Evolutionary conservation across 2,888 invertebrate species (phyloP).

Genomic region (Callyntrura sp.): DNA sequence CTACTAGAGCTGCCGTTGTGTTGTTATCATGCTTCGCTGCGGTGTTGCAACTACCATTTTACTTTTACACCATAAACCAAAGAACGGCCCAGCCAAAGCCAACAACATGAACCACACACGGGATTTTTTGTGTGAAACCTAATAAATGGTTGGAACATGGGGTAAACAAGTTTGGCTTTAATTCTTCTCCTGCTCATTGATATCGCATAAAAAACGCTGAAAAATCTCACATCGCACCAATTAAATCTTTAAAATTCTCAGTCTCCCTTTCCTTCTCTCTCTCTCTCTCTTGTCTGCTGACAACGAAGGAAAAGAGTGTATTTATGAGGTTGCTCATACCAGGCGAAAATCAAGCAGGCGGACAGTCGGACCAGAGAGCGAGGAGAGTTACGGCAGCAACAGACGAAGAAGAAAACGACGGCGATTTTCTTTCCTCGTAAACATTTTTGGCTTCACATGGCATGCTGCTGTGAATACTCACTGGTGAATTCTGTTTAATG

Average conservation of each 20-base stretch:
- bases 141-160: too few species aligned
- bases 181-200: conserved; percentile 50
- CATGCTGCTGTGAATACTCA: conserved; percentile 56
- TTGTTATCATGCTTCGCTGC: conserved; percentile 14
- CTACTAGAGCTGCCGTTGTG: not conserved
- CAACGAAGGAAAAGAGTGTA: conserved; percentile 45
- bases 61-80: not conserved
- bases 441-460: conserved; percentile 47
- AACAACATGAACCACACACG: not conserved
- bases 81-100: not conserved
- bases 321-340: conserved; percentile 64
- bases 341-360: not conserved
- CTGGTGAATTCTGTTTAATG: not conserved
- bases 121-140: too few species aligned
- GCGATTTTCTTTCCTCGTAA: conserved; percentile 11
- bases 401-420: conserved; percentile 1
- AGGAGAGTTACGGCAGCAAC: too few species aligned
- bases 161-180: conserved; percentile 36
- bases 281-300: conserved; percentile 57
- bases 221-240: conserved; percentile 70
- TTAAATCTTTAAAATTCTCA: conserved; percentile 61
- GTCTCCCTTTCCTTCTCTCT: not conserved
- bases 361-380: not conserved
- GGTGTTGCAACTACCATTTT: not conserved
- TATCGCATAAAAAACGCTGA: conserved; percentile 57